Evolutionary conservation across 2,797 vertebrate genomes (phyloP).

Genomic region (Pogoniulus pusillus): DNA sequence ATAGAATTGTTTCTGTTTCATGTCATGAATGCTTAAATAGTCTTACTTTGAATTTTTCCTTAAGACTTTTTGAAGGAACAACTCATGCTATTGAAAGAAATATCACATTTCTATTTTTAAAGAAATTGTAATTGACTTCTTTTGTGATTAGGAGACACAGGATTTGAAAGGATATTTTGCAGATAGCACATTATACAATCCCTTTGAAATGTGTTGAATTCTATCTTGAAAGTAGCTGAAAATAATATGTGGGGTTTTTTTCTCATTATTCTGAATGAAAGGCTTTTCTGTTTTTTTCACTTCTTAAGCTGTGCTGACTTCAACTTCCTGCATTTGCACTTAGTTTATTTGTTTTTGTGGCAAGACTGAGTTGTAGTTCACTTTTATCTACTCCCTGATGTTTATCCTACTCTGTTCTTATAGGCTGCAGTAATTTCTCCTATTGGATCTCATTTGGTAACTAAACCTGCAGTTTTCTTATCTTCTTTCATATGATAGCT

Average conservation of each 20-base stretch:
- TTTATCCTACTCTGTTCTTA: neutral
- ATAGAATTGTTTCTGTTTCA: slow-evolving; percentile 1
- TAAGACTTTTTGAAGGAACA: neutral
- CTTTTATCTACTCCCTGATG: neutral
- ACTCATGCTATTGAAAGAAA: neutral
- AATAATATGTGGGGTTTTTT: neutral
- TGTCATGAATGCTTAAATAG: neutral
- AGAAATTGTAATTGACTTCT: neutral
- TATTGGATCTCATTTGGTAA: neutral
- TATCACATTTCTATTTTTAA: neutral
- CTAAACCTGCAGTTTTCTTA: neutral
- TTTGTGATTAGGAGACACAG: neutral
- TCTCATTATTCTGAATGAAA: neutral
- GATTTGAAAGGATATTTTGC: neutral
- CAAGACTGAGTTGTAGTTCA: neutral
- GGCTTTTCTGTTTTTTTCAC: neutral
- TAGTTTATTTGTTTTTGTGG: neutral
- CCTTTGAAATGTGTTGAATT: neutral
- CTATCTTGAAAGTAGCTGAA: neutral
- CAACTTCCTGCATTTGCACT: neutral
- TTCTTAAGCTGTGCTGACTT: neutral
- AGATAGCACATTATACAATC: neutral
- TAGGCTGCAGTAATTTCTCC: neutral
- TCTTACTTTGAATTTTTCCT: neutral
- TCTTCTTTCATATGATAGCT: neutral